Evolutionary conservation across 2,888 invertebrate genomes (phyloP).

Genomic region (Trichopoda pennipes): DNA sequence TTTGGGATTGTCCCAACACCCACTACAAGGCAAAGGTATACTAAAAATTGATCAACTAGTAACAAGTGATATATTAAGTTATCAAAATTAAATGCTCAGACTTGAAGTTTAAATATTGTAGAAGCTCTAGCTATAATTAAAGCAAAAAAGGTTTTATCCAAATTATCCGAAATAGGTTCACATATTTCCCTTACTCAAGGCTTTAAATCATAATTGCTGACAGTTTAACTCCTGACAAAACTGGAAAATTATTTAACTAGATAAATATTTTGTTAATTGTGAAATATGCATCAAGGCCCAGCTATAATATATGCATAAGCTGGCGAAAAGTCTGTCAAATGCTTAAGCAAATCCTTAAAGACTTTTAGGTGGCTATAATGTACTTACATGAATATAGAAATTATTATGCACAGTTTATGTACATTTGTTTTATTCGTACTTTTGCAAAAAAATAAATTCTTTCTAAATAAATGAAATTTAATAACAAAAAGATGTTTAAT

Average conservation of each 20-base stretch:
- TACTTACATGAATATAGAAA: too few species aligned
- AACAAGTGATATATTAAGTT: conserved; percentile 72
- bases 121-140: conserved; percentile 82
- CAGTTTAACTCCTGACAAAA: conserved; percentile 76
- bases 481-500: too few species aligned
- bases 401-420: too few species aligned
- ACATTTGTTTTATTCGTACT: too few species aligned
- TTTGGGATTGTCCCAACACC: conserved; percentile 72
- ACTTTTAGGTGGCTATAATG: too few species aligned
- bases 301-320: too few species aligned
- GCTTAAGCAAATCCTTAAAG: too few species aligned
- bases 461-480: too few species aligned
- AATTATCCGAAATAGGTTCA: conserved; percentile 77
- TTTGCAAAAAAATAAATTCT: too few species aligned
- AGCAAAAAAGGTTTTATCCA: conserved; percentile 77
- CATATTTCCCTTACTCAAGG: conserved; percentile 81
- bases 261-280: too few species aligned
- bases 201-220: conserved; percentile 81
- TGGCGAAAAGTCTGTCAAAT: too few species aligned
- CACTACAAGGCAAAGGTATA: conserved; percentile 34
- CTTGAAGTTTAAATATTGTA: conserved; percentile 81
- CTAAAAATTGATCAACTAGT: background rate
- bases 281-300: too few species aligned
- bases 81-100: conserved; percentile 71
- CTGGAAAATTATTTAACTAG: conserved; percentile 72